These are phyloP conservation scores for Pandion haliaetus DNA, from an alignment of 2,113 vertebrate species.

Conservation along the genomic window DNA sequence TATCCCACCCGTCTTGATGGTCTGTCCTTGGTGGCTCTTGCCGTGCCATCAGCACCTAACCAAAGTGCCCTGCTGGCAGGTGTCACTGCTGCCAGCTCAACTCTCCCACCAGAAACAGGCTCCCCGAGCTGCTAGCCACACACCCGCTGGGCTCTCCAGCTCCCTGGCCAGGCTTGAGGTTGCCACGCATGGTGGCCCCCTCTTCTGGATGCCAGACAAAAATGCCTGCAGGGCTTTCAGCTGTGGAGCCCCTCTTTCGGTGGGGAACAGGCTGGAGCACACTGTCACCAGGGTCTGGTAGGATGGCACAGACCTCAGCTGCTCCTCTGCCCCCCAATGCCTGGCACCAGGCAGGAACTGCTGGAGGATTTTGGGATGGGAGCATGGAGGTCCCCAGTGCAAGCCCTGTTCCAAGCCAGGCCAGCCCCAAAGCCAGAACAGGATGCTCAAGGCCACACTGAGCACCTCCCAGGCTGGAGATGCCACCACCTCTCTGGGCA, in stretches of 20 bases:
- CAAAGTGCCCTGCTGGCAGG: not conserved
- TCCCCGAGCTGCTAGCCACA: not conserved
- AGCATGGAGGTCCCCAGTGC: not conserved
- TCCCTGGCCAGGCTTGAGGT: not conserved
- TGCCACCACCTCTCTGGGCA: not conserved
- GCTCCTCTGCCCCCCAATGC: not conserved
- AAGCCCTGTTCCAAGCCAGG: not conserved
- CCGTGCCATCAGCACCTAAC: accelerated
- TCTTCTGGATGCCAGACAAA: not conserved
- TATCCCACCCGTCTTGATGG: no score
- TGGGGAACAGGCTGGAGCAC: not conserved
- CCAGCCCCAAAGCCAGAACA: not conserved
- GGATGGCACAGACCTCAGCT: not conserved
- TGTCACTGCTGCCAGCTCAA: accelerated
- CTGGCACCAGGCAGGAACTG: not conserved
- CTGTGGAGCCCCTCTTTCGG: not conserved
- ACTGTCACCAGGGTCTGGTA: accelerated
- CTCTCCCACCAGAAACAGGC: not conserved
- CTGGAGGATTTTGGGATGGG: not conserved
- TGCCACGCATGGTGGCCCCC: not conserved
- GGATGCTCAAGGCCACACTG: not conserved
- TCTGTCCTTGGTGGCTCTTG: not conserved
- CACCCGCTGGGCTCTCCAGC: not conserved
- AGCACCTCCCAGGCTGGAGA: not conserved
- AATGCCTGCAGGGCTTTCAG: not conserved